A percentile compares a stretch with the other conserved stretches of the same genome.
These are phyloP conservation scores for Mamestra brassicae DNA, from an alignment of 2,888 invertebrate species.

Conservation along the genomic window DNA sequence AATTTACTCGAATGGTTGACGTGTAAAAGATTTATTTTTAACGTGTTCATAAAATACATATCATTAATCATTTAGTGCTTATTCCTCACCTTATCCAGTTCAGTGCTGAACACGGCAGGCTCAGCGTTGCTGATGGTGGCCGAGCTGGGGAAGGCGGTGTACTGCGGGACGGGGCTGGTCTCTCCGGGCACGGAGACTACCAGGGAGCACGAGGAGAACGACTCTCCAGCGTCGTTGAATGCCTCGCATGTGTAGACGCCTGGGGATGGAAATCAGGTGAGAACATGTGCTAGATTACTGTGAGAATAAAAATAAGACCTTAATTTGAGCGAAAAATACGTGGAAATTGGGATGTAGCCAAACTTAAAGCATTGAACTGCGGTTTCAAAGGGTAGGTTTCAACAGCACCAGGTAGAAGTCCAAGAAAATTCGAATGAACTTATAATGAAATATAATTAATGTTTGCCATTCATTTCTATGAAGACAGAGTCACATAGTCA, in stretches of 20 bases:
- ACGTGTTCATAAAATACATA: too few relatives aligned
- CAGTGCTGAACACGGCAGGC: conserved; percentile 95
- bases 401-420: neutral
- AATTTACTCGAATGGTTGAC: too few relatives aligned
- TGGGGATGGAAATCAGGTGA: conserved; percentile 67
- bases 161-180: conserved; percentile 95
- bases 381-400: neutral
- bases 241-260: conserved; percentile 99
- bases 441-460: too few relatives aligned
- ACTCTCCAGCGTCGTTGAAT: conserved; percentile 98
- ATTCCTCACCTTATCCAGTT: conserved; percentile 92
- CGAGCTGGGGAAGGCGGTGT: conserved; percentile 97
- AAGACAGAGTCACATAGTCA: accelerated
- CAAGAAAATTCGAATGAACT: too few relatives aligned
- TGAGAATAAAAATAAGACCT: too few relatives aligned
- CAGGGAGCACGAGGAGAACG: conserved; percentile 97
- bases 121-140: conserved; percentile 95
- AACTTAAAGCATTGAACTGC: neutral
- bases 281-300: too few relatives aligned
- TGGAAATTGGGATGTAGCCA: neutral
- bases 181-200: conserved; percentile 97
- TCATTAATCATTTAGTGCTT: too few relatives aligned
- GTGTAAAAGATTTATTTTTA: too few relatives aligned
- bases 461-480: neutral
- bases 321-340: too few relatives aligned